Percentiles rank a stretch among this genome's conserved stretches.
Evolutionary conservation across 1,140 invertebrate species (phyloP).

Genomic region (Sesamia nonagrioides): DNA sequence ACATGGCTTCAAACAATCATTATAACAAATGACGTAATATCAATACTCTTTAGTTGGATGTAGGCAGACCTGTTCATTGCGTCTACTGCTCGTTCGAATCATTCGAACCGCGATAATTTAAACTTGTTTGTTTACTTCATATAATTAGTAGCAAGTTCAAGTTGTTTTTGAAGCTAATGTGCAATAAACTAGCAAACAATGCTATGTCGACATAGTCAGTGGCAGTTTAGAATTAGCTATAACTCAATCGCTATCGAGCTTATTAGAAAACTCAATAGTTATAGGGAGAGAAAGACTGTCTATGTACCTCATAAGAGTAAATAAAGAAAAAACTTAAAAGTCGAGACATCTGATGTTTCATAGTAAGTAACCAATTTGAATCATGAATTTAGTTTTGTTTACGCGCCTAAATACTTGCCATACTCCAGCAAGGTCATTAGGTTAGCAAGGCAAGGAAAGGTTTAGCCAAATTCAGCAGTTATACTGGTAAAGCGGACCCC

Average conservation of each 20-base stretch:
- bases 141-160: not conserved
- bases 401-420: too few relatives aligned
- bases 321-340: not conserved
- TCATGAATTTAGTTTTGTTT: not conserved
- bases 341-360: not conserved
- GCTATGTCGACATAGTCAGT: conserved; percentile 12
- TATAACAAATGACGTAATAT: not conserved
- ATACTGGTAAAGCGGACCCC: too few relatives aligned
- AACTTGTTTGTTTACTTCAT: not conserved
- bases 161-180: conserved; percentile 3
- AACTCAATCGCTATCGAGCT: not conserved
- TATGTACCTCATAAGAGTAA: not conserved
- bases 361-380: not conserved
- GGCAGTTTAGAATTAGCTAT: conserved; percentile 13
- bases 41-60: not conserved
- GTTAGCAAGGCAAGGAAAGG: too few relatives aligned
- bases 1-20: too few relatives aligned
- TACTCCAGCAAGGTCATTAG: conserved; percentile 24
- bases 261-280: not conserved
- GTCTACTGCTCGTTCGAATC: not conserved
- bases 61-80: not conserved
- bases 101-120: not conserved
- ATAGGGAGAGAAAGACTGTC: not conserved
- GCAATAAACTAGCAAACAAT: conserved; percentile 8
- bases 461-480: too few relatives aligned